Evolutionary conservation across 2,888 invertebrate genomes (phyloP).

Genomic region (Galerucella pusilla): DNA sequence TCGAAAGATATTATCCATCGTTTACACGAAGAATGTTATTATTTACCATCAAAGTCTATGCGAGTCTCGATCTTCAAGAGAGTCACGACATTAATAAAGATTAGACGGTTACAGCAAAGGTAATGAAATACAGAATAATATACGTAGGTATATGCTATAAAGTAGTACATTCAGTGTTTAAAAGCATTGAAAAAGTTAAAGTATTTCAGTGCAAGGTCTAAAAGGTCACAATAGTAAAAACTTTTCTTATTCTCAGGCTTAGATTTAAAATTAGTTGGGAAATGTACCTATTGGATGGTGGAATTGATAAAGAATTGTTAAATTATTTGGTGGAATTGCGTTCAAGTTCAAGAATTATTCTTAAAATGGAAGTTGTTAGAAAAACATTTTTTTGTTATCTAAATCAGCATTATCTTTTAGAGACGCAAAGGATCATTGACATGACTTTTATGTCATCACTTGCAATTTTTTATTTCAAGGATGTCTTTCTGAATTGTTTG

Average conservation of each 20-base stretch:
- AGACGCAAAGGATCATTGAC: slow-evolving; percentile 47
- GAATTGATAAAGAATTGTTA: neutral
- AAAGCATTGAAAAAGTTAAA: too few species aligned
- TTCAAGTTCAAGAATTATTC: slow-evolving; percentile 12
- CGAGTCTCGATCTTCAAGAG: neutral
- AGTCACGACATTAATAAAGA: neutral
- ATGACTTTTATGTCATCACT: slow-evolving; percentile 50
- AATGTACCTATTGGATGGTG: neutral
- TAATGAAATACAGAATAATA: neutral
- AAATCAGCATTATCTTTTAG: neutral
- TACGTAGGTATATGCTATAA: neutral
- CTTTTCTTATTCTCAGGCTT: too few species aligned
- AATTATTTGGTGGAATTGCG: slow-evolving; percentile 20
- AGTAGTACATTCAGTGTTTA: too few species aligned
- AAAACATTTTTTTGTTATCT: slow-evolving; percentile 36
- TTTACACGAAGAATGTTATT: slow-evolving; percentile 22
- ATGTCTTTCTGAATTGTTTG: neutral
- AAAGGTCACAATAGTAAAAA: too few species aligned
- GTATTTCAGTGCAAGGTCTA: too few species aligned
- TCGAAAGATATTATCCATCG: slow-evolving; percentile 19
- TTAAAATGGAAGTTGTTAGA: slow-evolving; percentile 30
- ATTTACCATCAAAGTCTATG: slow-evolving; percentile 21
- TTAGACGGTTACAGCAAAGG: neutral
- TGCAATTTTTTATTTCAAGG: slow-evolving; percentile 20
- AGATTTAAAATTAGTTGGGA: too few species aligned